phyloP scores from a whole-genome alignment of 2,797 vertebrate species.

The Tapirus indicus region DNA sequence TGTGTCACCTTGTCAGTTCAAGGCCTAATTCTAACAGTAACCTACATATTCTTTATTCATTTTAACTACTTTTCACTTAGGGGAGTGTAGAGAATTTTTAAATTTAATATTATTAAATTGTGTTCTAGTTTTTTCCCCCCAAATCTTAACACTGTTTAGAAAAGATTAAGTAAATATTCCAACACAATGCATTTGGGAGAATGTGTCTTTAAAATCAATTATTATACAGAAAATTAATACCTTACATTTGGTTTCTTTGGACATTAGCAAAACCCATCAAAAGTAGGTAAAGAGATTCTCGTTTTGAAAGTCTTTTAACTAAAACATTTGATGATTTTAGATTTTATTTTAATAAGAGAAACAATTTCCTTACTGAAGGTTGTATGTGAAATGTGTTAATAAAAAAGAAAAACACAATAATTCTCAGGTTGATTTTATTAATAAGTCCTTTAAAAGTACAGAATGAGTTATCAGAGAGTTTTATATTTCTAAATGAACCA shows the following conservation, averaged over 20 bases:
- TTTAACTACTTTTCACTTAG: constrained; percentile 47
- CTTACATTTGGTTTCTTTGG: neutral
- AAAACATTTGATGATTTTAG: neutral
- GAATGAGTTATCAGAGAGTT: constrained; percentile 33
- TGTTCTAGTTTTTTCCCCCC: neutral
- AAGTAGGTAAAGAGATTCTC: neutral
- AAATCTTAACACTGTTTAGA: constrained; percentile 34
- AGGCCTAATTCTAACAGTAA: neutral
- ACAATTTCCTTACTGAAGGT: neutral
- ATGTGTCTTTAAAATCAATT: constrained; percentile 13
- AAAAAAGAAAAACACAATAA: neutral
- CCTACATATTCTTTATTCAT: neutral
- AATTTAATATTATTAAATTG: neutral
- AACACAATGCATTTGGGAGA: neutral
- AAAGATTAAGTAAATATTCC: constrained; percentile 35
- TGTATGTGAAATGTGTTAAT: neutral
- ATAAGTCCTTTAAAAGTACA: constrained; percentile 29
- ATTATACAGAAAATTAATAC: neutral
- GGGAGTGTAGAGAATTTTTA: neutral
- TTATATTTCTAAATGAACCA: neutral
- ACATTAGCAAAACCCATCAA: neutral
- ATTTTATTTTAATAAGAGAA: constrained; percentile 41
- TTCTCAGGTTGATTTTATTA: constrained; percentile 37
- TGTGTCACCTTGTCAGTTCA: neutral
- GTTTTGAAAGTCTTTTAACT: neutral